Conservation (phyloP, 2,113 vertebrate genomes). For the Myrmecobius fasciatus region DNA sequence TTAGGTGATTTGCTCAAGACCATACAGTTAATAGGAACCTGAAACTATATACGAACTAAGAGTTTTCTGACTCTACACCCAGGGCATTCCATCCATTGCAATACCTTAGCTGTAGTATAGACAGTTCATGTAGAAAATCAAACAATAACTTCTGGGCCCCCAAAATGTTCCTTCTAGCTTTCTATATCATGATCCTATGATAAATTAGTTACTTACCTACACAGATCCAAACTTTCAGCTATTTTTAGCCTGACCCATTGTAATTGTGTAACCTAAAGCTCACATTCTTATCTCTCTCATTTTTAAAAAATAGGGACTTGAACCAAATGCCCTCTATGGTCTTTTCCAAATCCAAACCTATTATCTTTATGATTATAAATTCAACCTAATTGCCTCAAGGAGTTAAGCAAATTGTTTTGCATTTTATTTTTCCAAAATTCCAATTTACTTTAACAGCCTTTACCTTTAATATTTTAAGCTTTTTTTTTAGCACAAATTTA, state of each 20-base stretch:
- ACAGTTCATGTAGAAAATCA: neutral
- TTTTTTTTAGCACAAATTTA: neutral
- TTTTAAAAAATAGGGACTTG: conserved; percentile 15
- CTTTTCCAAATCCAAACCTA: neutral
- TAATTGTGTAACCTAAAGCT: neutral
- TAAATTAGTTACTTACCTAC: neutral
- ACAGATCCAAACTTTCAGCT: neutral
- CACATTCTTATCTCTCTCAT: conserved; percentile 1
- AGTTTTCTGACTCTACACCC: too few relatives aligned
- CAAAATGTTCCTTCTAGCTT: neutral
- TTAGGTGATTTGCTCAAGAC: too few relatives aligned
- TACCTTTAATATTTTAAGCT: conserved; percentile 31
- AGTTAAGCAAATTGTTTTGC: neutral
- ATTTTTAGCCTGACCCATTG: neutral
- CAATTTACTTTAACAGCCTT: conserved; percentile 36
- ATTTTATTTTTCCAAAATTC: conserved; percentile 5
- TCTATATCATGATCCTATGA: neutral
- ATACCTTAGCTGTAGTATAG: too few relatives aligned
- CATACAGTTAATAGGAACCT: too few relatives aligned
- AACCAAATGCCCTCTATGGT: neutral
- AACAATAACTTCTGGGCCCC: neutral
- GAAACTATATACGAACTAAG: too few relatives aligned
- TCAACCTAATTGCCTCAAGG: neutral
- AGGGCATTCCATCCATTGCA: too few relatives aligned
- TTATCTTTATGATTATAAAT: neutral